Evolutionary conservation across 2,797 vertebrate species (phyloP).

Genomic region (Acipenser ruthenus): DNA sequence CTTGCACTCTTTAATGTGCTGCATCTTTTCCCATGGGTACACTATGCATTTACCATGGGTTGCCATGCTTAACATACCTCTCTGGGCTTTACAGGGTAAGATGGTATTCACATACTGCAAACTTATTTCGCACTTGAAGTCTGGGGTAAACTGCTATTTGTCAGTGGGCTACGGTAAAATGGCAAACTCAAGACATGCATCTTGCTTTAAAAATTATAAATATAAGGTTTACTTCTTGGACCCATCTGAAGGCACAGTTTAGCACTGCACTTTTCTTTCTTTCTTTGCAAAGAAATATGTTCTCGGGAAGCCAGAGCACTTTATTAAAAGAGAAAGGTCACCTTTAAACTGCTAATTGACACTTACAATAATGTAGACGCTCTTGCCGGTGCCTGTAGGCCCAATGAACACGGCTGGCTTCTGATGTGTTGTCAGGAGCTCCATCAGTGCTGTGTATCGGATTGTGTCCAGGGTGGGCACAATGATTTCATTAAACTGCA

Average conservation of each 20-base stretch:
- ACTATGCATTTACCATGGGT: too few species aligned
- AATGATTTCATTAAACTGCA: conserved; percentile 82
- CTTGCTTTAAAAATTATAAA: too few species aligned
- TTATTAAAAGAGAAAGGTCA: conserved; percentile 1
- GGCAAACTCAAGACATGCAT: too few species aligned
- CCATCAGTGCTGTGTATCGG: conserved; percentile 74
- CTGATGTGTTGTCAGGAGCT: conserved; percentile 73
- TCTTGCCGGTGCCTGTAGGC: conserved; percentile 87
- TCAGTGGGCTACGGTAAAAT: too few species aligned
- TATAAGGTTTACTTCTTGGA: too few species aligned
- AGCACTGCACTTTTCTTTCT: background rate
- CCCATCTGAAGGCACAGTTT: background rate
- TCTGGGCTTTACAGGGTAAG: too few species aligned
- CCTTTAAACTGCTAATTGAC: background rate
- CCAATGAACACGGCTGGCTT: conserved; percentile 80
- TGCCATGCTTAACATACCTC: too few species aligned
- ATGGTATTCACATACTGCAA: too few species aligned
- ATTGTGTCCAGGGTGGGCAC: conserved; percentile 83
- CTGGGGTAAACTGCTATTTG: too few species aligned
- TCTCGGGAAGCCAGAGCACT: conserved; percentile 7
- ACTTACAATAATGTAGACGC: conserved; percentile 82
- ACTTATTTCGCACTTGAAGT: too few species aligned
- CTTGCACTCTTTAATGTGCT: too few species aligned
- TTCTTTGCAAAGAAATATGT: background rate
- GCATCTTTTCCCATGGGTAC: too few species aligned